These are phyloP conservation scores for Rhingia campestris DNA, from an alignment of 2,888 invertebrate genomes.

Conservation along the genomic window DNA sequence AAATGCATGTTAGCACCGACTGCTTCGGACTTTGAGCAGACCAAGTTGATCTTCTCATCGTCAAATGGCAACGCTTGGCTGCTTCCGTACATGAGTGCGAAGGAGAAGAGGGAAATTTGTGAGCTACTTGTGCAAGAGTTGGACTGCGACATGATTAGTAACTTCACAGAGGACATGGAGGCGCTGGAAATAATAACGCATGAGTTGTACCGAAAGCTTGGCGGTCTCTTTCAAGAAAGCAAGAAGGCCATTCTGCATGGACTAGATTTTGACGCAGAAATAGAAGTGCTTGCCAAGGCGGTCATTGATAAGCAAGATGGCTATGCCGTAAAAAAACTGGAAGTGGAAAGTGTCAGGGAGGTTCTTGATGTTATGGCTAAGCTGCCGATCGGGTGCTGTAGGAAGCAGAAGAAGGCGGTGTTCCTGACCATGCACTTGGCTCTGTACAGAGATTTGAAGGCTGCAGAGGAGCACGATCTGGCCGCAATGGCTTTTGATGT, in stretches of 20 bases:
- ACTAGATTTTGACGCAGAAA: constrained; percentile 74
- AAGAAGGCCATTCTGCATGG: constrained; percentile 75
- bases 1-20: constrained; percentile 72
- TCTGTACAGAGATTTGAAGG: constrained; percentile 78
- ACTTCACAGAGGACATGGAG: constrained; percentile 76
- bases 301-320: constrained; percentile 42
- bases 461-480: constrained; percentile 73
- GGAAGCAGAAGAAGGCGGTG: constrained; percentile 76
- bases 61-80: constrained; percentile 75
- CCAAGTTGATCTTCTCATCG: constrained; percentile 74
- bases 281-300: constrained; percentile 17
- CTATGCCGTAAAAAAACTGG: constrained; percentile 74
- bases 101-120: constrained; percentile 77
- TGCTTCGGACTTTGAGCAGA: constrained; percentile 71
- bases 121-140: constrained; percentile 64
- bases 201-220: constrained; percentile 76
- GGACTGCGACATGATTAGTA: constrained; percentile 41
- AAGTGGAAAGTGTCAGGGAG: constrained; percentile 63
- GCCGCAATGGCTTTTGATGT: constrained; percentile 71
- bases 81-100: constrained; percentile 75
- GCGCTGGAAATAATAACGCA: constrained; percentile 77
- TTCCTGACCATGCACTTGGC: constrained; percentile 78
- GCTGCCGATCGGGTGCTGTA: constrained; percentile 78
- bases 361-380: constrained; percentile 75
- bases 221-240: constrained; percentile 52